Evolutionary conservation across 2,888 invertebrate species (phyloP).

Genomic region (Trachelus troglodyta): DNA sequence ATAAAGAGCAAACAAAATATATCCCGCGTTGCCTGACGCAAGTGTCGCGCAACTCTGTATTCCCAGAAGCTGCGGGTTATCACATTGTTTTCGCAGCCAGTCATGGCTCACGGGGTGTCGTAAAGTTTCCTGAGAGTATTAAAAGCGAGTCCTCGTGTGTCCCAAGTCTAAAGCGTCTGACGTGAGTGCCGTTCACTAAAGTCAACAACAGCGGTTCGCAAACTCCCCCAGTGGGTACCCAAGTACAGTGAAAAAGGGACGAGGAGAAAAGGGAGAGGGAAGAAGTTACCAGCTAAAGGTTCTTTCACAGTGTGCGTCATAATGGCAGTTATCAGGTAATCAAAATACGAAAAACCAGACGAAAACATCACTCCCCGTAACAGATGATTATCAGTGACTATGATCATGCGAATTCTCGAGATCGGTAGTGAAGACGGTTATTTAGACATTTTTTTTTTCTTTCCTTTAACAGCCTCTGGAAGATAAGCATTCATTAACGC

Average conservation of each 20-base stretch:
- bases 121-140: background rate
- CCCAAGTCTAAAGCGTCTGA: background rate
- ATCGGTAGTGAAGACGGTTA: background rate
- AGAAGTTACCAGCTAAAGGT: background rate
- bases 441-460: background rate
- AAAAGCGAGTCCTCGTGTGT: background rate
- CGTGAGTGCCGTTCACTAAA: background rate
- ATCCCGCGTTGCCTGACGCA: background rate
- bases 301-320: background rate
- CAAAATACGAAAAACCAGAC: background rate
- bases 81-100: background rate
- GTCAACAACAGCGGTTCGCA: background rate
- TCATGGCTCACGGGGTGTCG: background rate
- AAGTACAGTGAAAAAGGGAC: background rate
- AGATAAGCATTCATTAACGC: conserved; percentile 59
- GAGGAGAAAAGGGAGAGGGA: background rate
- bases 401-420: background rate
- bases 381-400: background rate
- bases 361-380: background rate
- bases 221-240: background rate
- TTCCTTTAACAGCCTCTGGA: conserved; percentile 1
- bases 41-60: background rate
- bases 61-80: background rate
- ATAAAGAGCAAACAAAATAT: background rate
- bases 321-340: background rate